These are phyloP conservation scores for Andrena praecox DNA, from an alignment of 2,888 invertebrate genomes.

Conservation along the genomic window DNA sequence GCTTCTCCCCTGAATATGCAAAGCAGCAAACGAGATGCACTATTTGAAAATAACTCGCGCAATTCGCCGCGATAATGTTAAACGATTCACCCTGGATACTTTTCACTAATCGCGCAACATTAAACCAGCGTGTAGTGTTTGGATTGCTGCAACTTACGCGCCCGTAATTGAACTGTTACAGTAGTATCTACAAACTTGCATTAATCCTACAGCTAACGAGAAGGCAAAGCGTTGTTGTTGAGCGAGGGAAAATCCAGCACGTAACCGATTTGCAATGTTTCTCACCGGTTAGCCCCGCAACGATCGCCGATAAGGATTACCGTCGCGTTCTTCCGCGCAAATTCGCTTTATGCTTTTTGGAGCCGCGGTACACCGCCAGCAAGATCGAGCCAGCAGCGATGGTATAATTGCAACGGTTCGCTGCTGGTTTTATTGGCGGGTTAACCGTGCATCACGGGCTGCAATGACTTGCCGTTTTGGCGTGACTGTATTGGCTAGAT, in stretches of 20 bases:
- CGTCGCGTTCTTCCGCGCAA: constrained; percentile 4
- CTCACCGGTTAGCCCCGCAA: background rate
- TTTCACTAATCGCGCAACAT: no score
- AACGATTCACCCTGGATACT: no score
- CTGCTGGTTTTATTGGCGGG: constrained; percentile 66
- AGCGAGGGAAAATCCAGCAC: background rate
- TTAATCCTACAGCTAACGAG: background rate
- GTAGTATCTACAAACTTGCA: background rate
- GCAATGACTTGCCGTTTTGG: constrained; percentile 65
- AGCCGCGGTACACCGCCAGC: constrained; percentile 19
- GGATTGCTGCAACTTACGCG: background rate
- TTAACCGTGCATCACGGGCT: constrained; percentile 68
- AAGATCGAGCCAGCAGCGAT: constrained; percentile 51
- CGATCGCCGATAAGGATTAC: constrained; percentile 16
- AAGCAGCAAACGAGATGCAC: no score
- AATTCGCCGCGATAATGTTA: no score
- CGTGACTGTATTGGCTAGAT: constrained; percentile 65
- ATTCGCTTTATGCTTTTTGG: constrained; percentile 29
- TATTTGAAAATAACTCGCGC: no score
- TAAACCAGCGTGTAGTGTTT: background rate
- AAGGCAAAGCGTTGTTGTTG: background rate
- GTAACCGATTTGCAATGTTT: constrained; percentile 14
- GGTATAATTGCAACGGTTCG: constrained; percentile 52
- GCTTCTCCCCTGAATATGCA: no score
- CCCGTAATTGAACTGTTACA: constrained; percentile 1